Evolutionary conservation across 1,140 invertebrate species (phyloP).

Genomic region (Acarapis woodi): DNA sequence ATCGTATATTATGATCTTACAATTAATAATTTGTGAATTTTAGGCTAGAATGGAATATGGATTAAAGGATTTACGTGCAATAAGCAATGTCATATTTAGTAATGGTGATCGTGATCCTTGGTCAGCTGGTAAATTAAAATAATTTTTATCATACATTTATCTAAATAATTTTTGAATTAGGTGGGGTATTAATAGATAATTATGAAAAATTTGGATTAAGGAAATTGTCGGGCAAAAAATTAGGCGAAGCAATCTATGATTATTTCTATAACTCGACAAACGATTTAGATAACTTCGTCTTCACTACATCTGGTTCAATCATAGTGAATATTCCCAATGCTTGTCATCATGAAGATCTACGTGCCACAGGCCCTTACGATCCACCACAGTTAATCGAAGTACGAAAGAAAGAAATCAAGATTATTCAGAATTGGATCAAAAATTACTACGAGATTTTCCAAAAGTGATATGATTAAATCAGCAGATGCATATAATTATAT

Average conservation of each 20-base stretch:
- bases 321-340: constrained; percentile 54
- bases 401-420: constrained; percentile 30
- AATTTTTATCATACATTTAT: neutral
- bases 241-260: no score
- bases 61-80: constrained; percentile 31
- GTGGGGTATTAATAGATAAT: no score
- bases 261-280: no score
- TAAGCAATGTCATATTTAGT: constrained; percentile 59
- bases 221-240: no score
- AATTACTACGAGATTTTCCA: constrained; percentile 10
- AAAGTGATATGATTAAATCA: no score
- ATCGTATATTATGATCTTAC: no score
- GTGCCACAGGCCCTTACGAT: constrained; percentile 34
- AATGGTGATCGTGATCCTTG: constrained; percentile 77
- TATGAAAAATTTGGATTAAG: no score
- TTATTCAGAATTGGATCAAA: constrained; percentile 35
- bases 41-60: constrained; percentile 42
- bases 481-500: no score
- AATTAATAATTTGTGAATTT: no score
- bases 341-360: constrained; percentile 73
- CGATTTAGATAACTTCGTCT: no score
- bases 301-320: no score
- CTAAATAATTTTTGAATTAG: no score
- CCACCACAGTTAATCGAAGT: constrained; percentile 33
- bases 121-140: constrained; percentile 35